Evolutionary conservation across 2,888 invertebrate species (phyloP).

Genomic region (Epistrophe eligans): DNA sequence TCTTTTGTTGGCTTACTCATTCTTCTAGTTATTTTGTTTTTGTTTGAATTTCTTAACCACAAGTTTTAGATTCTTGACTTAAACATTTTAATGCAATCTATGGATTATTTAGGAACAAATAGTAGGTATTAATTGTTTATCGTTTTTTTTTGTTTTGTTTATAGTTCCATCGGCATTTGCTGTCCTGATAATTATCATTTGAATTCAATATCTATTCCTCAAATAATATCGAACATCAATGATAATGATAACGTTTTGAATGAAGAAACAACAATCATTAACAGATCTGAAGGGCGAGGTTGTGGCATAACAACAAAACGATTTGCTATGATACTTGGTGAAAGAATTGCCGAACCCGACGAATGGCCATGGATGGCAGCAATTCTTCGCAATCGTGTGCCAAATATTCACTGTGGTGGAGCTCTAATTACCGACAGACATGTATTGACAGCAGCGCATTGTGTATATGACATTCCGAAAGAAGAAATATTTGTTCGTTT

Average conservation of each 20-base stretch:
- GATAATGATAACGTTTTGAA: conserved; percentile 56
- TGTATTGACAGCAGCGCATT: conserved; percentile 86
- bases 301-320: conserved; percentile 83
- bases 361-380: conserved; percentile 96
- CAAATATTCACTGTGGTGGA: conserved; percentile 90
- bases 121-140: background rate
- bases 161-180: conserved; percentile 88
- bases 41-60: no score
- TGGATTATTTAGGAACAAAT: no score
- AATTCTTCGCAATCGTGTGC: conserved; percentile 86
- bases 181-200: conserved; percentile 86
- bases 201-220: conserved; percentile 79
- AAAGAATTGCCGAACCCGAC: conserved; percentile 87
- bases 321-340: conserved; percentile 86
- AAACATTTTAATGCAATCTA: no score
- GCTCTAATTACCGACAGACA: conserved; percentile 89
- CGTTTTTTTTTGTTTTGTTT: background rate
- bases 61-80: no score
- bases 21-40: background rate
- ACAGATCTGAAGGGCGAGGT: conserved; percentile 81
- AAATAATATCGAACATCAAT: conserved; percentile 77
- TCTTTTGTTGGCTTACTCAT: background rate
- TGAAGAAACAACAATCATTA: conserved; percentile 77
- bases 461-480: conserved; percentile 85
- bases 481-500: conserved; percentile 88